Base-by-base conservation (phyloP, 2,888 invertebrate genomes). In the Pristionchus maxplancki region DNA sequence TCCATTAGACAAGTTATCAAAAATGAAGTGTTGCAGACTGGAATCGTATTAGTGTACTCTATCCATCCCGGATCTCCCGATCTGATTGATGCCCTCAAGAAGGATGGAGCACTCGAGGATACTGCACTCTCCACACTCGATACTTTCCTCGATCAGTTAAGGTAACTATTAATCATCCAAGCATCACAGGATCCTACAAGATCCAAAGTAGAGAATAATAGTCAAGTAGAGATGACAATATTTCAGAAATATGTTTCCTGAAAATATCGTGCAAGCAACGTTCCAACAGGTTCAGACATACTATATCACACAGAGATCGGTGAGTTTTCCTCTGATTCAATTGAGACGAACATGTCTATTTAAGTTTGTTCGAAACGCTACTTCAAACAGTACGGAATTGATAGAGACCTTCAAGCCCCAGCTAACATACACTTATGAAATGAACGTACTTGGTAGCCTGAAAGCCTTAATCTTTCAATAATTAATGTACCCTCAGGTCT, bases 211-310 rank as follows among this genome's bases (percentile, higher is more conserved):
- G 78, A 6, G 44, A 37, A 20, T 37, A 17, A 40, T 6, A 24
- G 20, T 20, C 4, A 40, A 78, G 1, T 5, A 1, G 17, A 83
- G 50, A 67, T 67, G 20, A 34, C 58, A 34, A 34, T 15, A 8
- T 15, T 91, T 78, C 96, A 97, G 97, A 95, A 98, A 98, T 95
- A 97, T 97, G 94, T 97, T 98, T 94, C 97, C 97, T 28, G 97
- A 97, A 95, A 98, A 98, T 95, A 96, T 98, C 91, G 97, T 98
- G 94, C 97, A 97, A 95, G 97, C 98, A 8, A 93, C 95, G 11
- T 95, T 95, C 90, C 94, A 93, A 90, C 94, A 95, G 91, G 95
- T 94, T 48, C 93, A 94, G 85, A 94, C 94, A 1, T 91, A 92
- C 81, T 94, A 95, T 86, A 91, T 91, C 40, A 90, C 90, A 13